phyloP scores from a whole-genome alignment of 2,888 invertebrate species.

The Podabrus alpinus region DNA sequence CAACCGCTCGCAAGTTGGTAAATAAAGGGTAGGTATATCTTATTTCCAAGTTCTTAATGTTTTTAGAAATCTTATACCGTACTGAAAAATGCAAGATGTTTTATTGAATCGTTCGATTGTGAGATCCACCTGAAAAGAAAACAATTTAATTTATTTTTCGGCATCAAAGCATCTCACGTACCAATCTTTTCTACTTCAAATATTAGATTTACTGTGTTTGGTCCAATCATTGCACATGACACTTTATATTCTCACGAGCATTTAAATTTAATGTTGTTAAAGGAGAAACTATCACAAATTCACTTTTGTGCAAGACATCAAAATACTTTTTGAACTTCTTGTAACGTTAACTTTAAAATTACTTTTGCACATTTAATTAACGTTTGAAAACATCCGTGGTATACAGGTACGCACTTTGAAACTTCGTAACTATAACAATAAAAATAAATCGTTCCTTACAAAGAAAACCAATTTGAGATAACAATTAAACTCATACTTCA shows the following conservation, averaged over 20 bases:
- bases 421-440: slow-evolving; percentile 21
- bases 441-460: slow-evolving; percentile 20
- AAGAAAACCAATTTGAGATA: slow-evolving; percentile 26
- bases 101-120: slow-evolving; percentile 15
- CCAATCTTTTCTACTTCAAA: slow-evolving; percentile 11
- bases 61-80: slow-evolving; percentile 13
- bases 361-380: slow-evolving; percentile 11
- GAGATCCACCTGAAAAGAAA: slow-evolving; percentile 18
- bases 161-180: slow-evolving; percentile 14
- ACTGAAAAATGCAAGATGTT: slow-evolving; percentile 12
- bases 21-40: slow-evolving; percentile 9
- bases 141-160: slow-evolving; percentile 19
- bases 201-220: slow-evolving; percentile 14
- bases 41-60: slow-evolving; percentile 18
- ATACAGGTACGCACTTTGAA: slow-evolving; percentile 8
- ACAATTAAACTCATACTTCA: slow-evolving; percentile 27
- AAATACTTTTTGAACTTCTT: neutral
- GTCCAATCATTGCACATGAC: slow-evolving; percentile 16
- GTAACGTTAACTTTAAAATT: neutral
- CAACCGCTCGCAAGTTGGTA: slow-evolving; percentile 10
- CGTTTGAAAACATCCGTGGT: slow-evolving; percentile 5
- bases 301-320: neutral
- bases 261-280: slow-evolving; percentile 4
- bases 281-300: neutral
- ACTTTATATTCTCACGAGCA: slow-evolving; percentile 11